phyloP scores from a whole-genome alignment of 2,888 invertebrate species.

The Fabriciana adippe region DNA sequence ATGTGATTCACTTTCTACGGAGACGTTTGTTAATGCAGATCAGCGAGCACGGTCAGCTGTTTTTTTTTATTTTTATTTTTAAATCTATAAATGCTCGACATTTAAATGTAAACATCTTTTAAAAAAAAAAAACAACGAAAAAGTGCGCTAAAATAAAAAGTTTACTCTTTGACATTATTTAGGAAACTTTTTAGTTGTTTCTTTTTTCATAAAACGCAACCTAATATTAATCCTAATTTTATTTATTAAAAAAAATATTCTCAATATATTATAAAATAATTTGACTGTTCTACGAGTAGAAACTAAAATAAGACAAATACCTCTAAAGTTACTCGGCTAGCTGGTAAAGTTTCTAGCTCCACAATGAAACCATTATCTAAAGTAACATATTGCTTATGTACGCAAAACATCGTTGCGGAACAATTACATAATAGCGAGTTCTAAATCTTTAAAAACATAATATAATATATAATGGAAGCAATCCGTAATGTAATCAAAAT shows the following conservation, averaged over 20 bases:
- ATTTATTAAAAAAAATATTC: no score
- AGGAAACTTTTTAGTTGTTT: no score
- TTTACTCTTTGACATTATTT: no score
- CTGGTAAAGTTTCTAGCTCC: constrained; percentile 19
- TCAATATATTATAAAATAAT: background rate
- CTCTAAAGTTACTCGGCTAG: constrained; percentile 15
- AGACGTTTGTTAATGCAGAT: constrained; percentile 17
- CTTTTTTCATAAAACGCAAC: no score
- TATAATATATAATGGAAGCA: background rate
- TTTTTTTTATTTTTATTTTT: background rate
- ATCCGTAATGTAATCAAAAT: no score
- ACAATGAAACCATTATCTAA: constrained; percentile 8
- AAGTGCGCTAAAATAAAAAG: no score
- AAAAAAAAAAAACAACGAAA: no score
- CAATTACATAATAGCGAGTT: background rate
- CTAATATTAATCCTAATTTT: no score
- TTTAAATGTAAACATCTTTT: no score
- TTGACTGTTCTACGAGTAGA: background rate
- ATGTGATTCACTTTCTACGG: constrained; percentile 47
- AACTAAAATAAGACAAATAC: constrained; percentile 8
- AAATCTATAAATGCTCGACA: no score
- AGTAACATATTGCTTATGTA: constrained; percentile 20
- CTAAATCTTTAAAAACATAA: background rate
- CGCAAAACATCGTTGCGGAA: constrained; percentile 10
- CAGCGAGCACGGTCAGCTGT: constrained; percentile 2